A percentile compares a stretch with the other conserved stretches of the same genome.
These are phyloP conservation scores for Holocentrus rufus DNA, from an alignment of 2,797 vertebrate species.

Conservation along the genomic window DNA sequence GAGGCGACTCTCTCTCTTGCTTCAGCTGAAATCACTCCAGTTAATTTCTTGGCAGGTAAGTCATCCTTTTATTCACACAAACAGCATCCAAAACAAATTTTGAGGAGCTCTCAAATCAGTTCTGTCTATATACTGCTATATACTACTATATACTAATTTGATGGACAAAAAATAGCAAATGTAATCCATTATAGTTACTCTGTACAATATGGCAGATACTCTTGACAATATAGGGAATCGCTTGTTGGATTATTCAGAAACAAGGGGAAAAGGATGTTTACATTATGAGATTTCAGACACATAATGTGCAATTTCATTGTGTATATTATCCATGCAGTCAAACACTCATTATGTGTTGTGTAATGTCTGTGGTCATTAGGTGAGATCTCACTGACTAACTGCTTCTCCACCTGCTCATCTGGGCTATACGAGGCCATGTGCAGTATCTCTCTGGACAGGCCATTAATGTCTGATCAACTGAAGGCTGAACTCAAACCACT, in stretches of 20 bases:
- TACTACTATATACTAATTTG: too few species aligned
- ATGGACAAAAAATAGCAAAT: neutral
- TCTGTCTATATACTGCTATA: too few species aligned
- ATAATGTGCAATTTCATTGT: neutral
- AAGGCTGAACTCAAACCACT: slow-evolving; percentile 86
- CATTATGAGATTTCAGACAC: neutral
- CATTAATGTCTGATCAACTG: slow-evolving; percentile 84
- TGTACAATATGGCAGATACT: neutral
- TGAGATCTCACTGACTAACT: slow-evolving; percentile 70
- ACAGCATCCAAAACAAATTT: neutral
- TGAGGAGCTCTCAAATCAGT: neutral
- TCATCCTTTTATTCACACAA: neutral
- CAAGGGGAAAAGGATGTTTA: neutral
- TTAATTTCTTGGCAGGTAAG: slow-evolving; percentile 83
- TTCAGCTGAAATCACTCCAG: slow-evolving; percentile 68
- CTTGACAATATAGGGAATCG: neutral
- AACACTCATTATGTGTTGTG: neutral
- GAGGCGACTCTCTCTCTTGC: slow-evolving; percentile 21
- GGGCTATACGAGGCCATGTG: slow-evolving; percentile 78
- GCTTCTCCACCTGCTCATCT: slow-evolving; percentile 57
- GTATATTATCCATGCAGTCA: neutral
- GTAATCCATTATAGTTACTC: neutral
- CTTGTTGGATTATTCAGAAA: neutral
- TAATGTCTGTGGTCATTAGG: slow-evolving; percentile 71
- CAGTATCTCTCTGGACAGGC: slow-evolving; percentile 80